A percentile compares a stretch with the other conserved stretches of the same genome.
Evolutionary conservation across 2,888 invertebrate species (phyloP).

Genomic region (Thymelicus sylvestris): DNA sequence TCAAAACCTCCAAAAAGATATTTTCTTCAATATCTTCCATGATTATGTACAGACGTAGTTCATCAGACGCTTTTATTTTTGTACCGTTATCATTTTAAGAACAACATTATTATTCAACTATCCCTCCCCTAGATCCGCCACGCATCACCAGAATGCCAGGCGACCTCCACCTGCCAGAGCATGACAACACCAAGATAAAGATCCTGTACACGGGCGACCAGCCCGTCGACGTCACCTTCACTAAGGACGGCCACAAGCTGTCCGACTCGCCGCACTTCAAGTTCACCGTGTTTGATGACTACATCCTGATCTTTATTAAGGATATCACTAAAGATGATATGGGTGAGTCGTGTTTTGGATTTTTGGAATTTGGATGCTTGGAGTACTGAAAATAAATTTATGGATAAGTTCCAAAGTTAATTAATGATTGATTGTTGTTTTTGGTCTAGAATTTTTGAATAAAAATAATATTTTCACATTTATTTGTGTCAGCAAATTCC

Average conservation of each 20-base stretch:
- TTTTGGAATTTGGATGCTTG: not conserved
- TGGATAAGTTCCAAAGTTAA: no score
- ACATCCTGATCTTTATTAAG: slow-evolving; percentile 97
- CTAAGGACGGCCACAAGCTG: slow-evolving; percentile 92
- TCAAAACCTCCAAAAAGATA: no score
- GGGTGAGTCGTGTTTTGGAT: slow-evolving; percentile 76
- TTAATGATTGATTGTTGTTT: no score
- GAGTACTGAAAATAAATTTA: no score
- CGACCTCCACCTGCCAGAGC: slow-evolving; percentile 95
- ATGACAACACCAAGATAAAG: slow-evolving; percentile 99
- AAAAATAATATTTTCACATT: no score
- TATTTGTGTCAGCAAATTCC: no score
- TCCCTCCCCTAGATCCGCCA: slow-evolving; percentile 89
- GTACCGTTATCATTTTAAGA: no score
- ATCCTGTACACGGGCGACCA: slow-evolving; percentile 98
- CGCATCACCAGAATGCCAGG: slow-evolving; percentile 95
- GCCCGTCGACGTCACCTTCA: slow-evolving; percentile 94
- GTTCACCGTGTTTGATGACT: slow-evolving; percentile 98
- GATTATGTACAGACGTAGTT: no score
- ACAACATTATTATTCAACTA: no score
- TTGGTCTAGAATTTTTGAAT: no score
- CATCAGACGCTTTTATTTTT: no score
- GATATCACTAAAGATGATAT: slow-evolving; percentile 96
- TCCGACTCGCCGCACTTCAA: slow-evolving; percentile 91
- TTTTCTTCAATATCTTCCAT: no score